These are phyloP conservation scores for Eublepharis macularius DNA, from an alignment of 2,113 vertebrate genomes.

Conservation along the genomic window DNA sequence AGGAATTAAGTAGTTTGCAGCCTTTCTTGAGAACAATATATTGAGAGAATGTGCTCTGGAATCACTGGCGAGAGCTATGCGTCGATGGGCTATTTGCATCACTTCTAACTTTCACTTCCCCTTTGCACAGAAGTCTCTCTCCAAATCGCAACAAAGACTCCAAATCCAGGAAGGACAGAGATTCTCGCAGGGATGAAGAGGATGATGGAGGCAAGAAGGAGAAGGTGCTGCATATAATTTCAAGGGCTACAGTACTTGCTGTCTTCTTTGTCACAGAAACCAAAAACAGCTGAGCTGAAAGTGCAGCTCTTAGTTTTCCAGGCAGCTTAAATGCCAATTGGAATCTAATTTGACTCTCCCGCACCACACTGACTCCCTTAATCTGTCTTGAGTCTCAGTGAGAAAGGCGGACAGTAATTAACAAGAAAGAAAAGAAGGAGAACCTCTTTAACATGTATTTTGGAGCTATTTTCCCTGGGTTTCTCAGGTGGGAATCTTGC, in stretches of 20 bases:
- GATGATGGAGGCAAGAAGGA: constrained; percentile 87
- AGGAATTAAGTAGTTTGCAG: not conserved
- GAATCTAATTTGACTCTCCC: not conserved
- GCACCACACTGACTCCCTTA: not conserved
- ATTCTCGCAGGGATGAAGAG: constrained; percentile 84
- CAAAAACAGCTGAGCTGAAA: not conserved
- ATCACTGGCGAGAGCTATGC: not conserved
- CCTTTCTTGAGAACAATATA: not conserved
- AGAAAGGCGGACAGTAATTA: too few species aligned
- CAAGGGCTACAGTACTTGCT: not conserved
- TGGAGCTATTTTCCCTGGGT: not conserved
- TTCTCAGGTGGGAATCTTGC: not conserved
- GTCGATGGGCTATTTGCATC: not conserved
- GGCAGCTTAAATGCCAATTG: too few species aligned
- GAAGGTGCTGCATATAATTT: constrained; percentile 74
- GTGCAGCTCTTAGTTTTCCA: too few species aligned
- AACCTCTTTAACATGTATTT: too few species aligned
- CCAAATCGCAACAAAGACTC: constrained; percentile 78
- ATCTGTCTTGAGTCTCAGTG: not conserved
- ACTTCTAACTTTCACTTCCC: not conserved
- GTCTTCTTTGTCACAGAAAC: not conserved
- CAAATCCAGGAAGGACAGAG: constrained; percentile 86
- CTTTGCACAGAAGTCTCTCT: constrained; percentile 2
- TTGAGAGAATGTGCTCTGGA: not conserved
- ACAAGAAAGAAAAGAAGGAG: too few species aligned